Base-by-base conservation (phyloP, 2,888 invertebrate genomes). In the Alentia gelatinosa region DNA sequence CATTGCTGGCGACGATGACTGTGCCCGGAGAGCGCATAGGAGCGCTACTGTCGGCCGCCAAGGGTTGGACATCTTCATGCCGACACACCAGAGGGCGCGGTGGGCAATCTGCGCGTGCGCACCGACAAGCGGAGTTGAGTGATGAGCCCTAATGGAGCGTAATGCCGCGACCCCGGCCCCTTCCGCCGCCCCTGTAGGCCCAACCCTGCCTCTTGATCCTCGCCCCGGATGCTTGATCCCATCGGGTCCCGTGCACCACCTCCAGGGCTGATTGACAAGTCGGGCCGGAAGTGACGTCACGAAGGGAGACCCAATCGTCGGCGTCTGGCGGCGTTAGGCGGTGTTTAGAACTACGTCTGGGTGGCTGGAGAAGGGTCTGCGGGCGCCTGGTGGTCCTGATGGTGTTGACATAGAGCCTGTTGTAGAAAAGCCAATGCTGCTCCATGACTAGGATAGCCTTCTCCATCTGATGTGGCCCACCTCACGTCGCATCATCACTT, bases 1-100 rank as follows among this genome's bases (percentile, higher is more conserved):
- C n/a, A n/a, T n/a, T n/a, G n/a, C n/a, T n/a, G n/a, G n/a, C n/a
- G n/a, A n/a, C n/a, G n/a, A n/a, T n/a, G n/a, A n/a, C n/a, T n/a
- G n/a, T 56, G 68, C 26, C 26, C n/a, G 68, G 30, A 68, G 30
- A 68, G 30, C 26, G 5, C 12, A 26, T 26, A 30, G 47, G 68
- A 68, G 68, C 26, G 68, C 68, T 26, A 26, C 30, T 30, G 33
- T 68, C 68, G 68, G 68, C 68, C 68, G 30, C 30, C 26, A 26
- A 26, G 68, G 68, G 68, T 26, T 26, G 68, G 33, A 30, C 68
- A 26, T 68, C 68, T 68, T 68, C 68, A 68, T 68, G 68, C 68
- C 33, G 68, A 68, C 68, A 68, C 68, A 68, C 68, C 68, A 68
- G 68, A 68, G 68, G 68, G 68, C 68, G 68, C 68, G 68, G 33